phyloP scores from a whole-genome alignment of 2,888 invertebrate genomes.

The Timandra comae region DNA sequence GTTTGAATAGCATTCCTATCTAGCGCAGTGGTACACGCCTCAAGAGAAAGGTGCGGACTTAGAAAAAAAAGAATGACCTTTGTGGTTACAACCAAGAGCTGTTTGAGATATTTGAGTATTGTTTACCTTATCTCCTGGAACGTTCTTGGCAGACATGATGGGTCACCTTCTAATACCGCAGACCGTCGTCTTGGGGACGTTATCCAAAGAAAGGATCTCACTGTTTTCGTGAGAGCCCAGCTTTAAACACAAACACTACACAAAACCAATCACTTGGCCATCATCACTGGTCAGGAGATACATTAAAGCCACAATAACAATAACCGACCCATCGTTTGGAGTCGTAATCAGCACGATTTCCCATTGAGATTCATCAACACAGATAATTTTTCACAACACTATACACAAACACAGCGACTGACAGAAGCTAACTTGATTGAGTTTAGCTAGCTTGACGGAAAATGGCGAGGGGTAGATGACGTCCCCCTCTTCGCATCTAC shows the following conservation, averaged over 20 bases:
- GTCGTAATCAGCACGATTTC: conserved; percentile 71
- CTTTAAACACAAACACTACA: conserved; percentile 75
- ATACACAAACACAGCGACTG: conserved; percentile 75
- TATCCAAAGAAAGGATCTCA: conserved; percentile 74
- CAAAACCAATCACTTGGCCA: conserved; percentile 73
- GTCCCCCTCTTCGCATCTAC: conserved; percentile 46
- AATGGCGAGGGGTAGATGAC: conserved; percentile 61
- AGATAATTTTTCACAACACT: conserved; percentile 73
- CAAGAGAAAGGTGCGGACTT: conserved; percentile 59
- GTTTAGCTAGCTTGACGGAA: conserved; percentile 68
- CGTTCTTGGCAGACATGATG: conserved; percentile 86
- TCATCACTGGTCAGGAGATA: conserved; percentile 68
- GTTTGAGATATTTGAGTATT: conserved; percentile 24
- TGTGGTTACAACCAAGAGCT: conserved; percentile 29
- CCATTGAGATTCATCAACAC: conserved; percentile 75
- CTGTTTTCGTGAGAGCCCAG: conserved; percentile 69
- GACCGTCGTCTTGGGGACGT: conserved; percentile 68
- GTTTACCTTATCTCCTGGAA: conserved; percentile 86
- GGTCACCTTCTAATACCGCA: conserved; percentile 58
- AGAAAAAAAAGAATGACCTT: conserved; percentile 62
- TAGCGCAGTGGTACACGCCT: conserved; percentile 28
- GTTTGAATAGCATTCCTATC: conserved; percentile 11
- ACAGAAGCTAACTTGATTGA: conserved; percentile 74
- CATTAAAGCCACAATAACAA: conserved; percentile 73
- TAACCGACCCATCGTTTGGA: conserved; percentile 70